Conservation (phyloP, 1,140 invertebrate genomes). For the Monomorium pharaonis region DNA sequence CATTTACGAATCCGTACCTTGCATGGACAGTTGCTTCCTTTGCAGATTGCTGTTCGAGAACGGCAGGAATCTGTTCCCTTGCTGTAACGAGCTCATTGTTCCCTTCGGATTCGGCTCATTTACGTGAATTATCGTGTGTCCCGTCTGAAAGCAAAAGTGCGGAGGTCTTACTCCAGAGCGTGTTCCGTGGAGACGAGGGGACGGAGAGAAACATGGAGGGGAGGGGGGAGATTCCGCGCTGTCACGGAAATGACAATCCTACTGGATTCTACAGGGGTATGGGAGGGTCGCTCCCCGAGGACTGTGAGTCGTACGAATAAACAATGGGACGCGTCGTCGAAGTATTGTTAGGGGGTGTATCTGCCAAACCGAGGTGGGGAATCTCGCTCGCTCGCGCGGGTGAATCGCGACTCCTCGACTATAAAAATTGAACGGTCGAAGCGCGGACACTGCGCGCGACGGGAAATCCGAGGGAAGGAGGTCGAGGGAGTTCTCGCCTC, state of each 20-base stretch:
- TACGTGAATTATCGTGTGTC: constrained; percentile 77
- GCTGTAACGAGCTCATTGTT: constrained; percentile 86
- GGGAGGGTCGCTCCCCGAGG: no score
- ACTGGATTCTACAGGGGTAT: no score
- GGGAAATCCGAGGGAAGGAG: no score
- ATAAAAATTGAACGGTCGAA: background rate
- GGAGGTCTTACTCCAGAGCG: no score
- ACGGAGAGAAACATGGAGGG: background rate
- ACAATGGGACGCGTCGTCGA: constrained; percentile 71
- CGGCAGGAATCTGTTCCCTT: constrained; percentile 84
- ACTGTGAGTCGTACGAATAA: constrained; percentile 75
- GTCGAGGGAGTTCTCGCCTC: background rate
- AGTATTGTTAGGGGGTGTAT: constrained; percentile 32
- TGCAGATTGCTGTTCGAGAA: constrained; percentile 85
- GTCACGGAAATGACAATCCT: no score
- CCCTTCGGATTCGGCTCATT: constrained; percentile 73
- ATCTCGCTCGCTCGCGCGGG: background rate
- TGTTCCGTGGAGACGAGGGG: background rate
- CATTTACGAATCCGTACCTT: constrained; percentile 77
- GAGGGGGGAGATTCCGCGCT: background rate
- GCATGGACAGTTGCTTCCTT: constrained; percentile 83
- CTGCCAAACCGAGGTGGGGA: background rate
- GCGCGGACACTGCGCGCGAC: background rate
- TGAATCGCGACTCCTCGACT: no score
- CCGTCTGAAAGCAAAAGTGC: constrained; percentile 71